Conservation (phyloP, 64 coral and sea anemone genomes). For the Actinia equina region DNA sequence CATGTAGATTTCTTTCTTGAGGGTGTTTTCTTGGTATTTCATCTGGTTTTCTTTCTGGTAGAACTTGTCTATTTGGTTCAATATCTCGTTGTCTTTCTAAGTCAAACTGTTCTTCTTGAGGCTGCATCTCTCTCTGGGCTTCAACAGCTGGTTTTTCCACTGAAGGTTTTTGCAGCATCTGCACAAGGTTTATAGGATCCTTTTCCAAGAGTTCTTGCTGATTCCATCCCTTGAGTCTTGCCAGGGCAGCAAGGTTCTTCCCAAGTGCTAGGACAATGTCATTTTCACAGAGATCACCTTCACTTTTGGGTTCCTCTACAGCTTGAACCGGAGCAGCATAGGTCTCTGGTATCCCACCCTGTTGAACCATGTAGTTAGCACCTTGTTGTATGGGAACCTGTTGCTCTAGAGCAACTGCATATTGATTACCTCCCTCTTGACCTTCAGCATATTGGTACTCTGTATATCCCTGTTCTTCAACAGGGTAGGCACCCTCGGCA, state of each 20-base stretch:
- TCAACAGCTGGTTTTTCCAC: background rate
- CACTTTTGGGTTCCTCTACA: background rate
- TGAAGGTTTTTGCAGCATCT: background rate
- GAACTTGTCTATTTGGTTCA: background rate
- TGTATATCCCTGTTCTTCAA: constrained; percentile 10
- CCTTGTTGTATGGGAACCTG: background rate
- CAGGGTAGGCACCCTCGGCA: constrained; percentile 2
- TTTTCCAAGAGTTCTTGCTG: background rate
- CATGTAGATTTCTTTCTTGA: background rate
- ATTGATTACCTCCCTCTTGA: too few species aligned
- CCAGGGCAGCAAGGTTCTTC: background rate
- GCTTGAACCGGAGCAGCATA: background rate
- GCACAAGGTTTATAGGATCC: background rate
- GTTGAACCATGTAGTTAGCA: background rate
- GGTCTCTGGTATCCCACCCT: background rate
- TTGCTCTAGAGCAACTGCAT: background rate
- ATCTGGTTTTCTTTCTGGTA: background rate
- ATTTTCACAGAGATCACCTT: background rate
- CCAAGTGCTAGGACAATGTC: background rate
- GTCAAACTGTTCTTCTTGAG: too few species aligned
- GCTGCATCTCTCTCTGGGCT: background rate
- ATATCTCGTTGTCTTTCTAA: too few species aligned
- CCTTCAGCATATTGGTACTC: constrained; percentile 1
- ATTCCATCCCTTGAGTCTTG: constrained; percentile 1
- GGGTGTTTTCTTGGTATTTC: background rate